Conservation (phyloP, 2,888 invertebrate species). For the Tetanocera ferruginea region DNA sequence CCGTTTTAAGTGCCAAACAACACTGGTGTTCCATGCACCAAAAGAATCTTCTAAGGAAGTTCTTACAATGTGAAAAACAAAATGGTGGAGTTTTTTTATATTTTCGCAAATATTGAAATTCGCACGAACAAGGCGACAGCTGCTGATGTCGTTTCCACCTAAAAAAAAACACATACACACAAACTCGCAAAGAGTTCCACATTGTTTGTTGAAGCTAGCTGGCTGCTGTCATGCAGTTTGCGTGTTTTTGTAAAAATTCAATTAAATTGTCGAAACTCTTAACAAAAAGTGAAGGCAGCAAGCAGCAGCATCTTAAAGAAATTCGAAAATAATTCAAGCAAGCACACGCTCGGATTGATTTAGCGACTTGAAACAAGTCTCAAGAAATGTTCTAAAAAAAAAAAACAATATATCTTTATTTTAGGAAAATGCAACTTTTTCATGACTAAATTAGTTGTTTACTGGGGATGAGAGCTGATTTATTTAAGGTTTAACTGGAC, state of each 20-base stretch:
- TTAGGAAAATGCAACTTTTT: no score
- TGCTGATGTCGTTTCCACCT: not conserved
- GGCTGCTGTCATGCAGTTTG: not conserved
- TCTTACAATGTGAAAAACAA: not conserved
- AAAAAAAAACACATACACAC: no score
- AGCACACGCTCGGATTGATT: no score
- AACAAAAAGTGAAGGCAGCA: not conserved
- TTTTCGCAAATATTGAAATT: slow-evolving; percentile 21
- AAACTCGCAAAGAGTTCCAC: no score
- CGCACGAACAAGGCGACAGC: slow-evolving; percentile 24
- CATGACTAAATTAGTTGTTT: no score
- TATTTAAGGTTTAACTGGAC: no score
- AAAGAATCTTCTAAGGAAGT: not conserved
- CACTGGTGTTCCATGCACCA: not conserved
- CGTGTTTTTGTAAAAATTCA: slow-evolving; percentile 29
- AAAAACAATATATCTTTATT: no score
- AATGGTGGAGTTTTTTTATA: not conserved
- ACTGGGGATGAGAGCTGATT: no score
- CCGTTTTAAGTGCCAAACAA: not conserved
- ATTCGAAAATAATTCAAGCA: no score
- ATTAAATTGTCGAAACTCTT: slow-evolving; percentile 27
- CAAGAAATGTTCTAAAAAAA: not conserved
- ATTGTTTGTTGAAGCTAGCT: no score
- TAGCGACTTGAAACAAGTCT: slow-evolving; percentile 1
- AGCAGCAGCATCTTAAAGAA: no score